Conservation (phyloP, 64 coral and sea anemone genomes). For the Porites lutea region DNA sequence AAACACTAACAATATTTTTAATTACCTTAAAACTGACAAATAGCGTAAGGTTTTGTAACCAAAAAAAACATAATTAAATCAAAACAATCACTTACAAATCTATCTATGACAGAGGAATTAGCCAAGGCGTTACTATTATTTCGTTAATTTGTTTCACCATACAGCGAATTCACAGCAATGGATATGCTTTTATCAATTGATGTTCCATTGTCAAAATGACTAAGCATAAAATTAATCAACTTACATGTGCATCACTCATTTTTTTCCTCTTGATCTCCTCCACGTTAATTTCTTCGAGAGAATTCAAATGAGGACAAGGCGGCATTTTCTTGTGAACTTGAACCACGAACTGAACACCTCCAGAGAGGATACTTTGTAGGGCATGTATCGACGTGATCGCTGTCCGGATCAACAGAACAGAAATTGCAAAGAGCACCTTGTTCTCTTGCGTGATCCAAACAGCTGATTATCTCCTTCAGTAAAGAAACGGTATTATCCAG, state of each 20-base stretch:
- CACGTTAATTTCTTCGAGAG: conserved; percentile 22
- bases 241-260: conserved; percentile 24
- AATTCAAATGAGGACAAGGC: conserved; percentile 36
- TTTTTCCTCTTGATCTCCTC: conserved; percentile 52
- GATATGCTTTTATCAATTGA: not conserved
- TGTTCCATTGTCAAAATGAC: not conserved
- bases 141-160: no score
- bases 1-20: not conserved
- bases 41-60: not conserved
- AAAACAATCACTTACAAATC: no score
- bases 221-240: conserved; percentile 10
- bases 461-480: not conserved
- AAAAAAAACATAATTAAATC: no score
- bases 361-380: conserved; percentile 32
- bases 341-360: conserved; percentile 8
- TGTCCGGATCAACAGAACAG: conserved; percentile 21
- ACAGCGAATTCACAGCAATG: no score
- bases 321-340: conserved; percentile 43
- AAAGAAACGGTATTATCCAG: not conserved
- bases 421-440: conserved; percentile 32
- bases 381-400: conserved; percentile 11
- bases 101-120: no score
- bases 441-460: conserved; percentile 1
- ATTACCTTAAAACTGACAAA: not conserved
- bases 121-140: no score